These are phyloP conservation scores for human DNA, from an alignment of 2,113 vertebrate species.

Conservation along the genomic window DNA sequence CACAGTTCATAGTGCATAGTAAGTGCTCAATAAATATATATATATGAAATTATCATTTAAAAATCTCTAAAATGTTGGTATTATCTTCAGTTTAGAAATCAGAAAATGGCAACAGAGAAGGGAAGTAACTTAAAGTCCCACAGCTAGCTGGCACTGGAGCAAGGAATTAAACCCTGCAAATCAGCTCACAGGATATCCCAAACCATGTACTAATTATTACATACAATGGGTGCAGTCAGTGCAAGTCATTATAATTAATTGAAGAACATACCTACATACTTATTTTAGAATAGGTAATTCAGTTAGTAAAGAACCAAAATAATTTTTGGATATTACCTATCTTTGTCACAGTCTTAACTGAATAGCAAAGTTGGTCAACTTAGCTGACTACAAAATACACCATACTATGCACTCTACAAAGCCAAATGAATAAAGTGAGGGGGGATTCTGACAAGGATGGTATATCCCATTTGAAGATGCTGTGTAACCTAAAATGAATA, in stretches of 20 bases:
- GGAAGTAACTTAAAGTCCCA: background rate
- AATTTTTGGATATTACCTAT: background rate
- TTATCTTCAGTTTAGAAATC: conserved; percentile 7
- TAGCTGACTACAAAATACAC: background rate
- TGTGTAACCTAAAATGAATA: background rate
- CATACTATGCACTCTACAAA: background rate
- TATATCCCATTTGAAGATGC: background rate
- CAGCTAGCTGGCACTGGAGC: background rate
- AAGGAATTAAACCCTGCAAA: background rate
- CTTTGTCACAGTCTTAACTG: background rate
- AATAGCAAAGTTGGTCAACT: background rate
- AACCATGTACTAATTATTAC: background rate
- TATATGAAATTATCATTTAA: background rate
- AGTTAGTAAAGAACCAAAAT: background rate
- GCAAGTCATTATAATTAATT: background rate
- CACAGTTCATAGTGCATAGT: background rate
- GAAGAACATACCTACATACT: background rate
- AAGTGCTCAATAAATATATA: background rate
- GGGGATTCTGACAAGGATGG: background rate
- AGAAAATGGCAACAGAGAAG: background rate
- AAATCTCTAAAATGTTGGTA: background rate
- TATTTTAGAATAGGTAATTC: background rate
- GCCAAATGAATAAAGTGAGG: background rate
- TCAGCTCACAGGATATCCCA: background rate
- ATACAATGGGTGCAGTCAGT: background rate